These are phyloP conservation scores for Mamestra configurata DNA, from an alignment of 1,140 invertebrate species.

Conservation along the genomic window DNA sequence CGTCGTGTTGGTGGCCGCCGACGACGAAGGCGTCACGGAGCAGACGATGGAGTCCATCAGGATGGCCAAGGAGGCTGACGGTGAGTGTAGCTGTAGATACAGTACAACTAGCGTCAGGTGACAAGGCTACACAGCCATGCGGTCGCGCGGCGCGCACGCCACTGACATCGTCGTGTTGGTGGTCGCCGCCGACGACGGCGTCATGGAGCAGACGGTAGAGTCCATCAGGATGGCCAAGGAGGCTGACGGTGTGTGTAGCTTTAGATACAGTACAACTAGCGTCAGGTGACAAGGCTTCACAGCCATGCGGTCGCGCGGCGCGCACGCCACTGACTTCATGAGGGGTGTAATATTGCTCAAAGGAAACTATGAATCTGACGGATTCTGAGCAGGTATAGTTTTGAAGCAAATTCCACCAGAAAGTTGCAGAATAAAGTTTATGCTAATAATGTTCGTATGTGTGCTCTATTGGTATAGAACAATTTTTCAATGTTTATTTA, in stretches of 20 bases:
- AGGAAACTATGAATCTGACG: too few relatives aligned
- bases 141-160: constrained; percentile 96
- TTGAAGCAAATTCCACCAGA: too few relatives aligned
- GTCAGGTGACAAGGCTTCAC: too few relatives aligned
- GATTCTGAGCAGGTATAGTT: too few relatives aligned
- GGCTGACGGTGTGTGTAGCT: constrained; percentile 89
- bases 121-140: constrained; percentile 96
- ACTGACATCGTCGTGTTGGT: constrained; percentile 99
- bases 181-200: constrained; percentile 99
- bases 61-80: constrained; percentile 93
- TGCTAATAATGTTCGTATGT: too few relatives aligned
- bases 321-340: constrained; percentile 97
- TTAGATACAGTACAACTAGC: not conserved
- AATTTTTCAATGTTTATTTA: not conserved
- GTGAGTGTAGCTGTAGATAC: constrained; percentile 70
- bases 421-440: too few relatives aligned
- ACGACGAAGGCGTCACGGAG: constrained; percentile 99
- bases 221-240: constrained; percentile 93
- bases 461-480: too few relatives aligned
- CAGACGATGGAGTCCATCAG: constrained; percentile 96
- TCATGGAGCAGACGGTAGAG: constrained; percentile 98
- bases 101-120: not conserved
- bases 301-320: constrained; percentile 98
- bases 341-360: too few relatives aligned
- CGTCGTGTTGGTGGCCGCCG: constrained; percentile 98